Percentiles rank a stretch among this genome's conserved stretches.
These are phyloP conservation scores for Danio jaintianensis DNA, from an alignment of 2,797 vertebrate species.

Conservation along the genomic window DNA sequence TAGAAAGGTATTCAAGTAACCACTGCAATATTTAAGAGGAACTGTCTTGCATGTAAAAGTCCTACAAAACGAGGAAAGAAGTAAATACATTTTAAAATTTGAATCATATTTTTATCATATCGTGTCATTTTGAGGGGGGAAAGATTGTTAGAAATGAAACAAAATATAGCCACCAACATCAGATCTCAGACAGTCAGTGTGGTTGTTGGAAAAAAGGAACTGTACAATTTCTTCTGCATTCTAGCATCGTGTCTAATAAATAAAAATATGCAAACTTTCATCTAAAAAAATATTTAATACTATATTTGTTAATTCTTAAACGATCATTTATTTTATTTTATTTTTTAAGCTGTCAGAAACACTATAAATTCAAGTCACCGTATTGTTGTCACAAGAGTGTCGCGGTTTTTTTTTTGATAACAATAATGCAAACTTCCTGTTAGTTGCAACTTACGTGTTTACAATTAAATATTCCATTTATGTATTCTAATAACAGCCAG, in stretches of 20 bases:
- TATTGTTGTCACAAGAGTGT: conserved; percentile 57
- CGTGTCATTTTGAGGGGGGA: not conserved
- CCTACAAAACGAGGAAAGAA: conserved; percentile 65
- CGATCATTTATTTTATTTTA: conserved; percentile 57
- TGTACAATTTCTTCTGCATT: conserved; percentile 66
- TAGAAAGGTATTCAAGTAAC: conserved; percentile 75
- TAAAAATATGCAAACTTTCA: conserved; percentile 64
- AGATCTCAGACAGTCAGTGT: conserved; percentile 29
- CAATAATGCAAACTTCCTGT: conserved; percentile 48
- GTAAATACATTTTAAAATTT: conserved; percentile 11
- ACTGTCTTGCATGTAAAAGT: conserved; percentile 68
- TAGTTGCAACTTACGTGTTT: conserved; percentile 59
- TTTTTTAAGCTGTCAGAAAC: conserved; percentile 43
- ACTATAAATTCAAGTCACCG: conserved; percentile 16
- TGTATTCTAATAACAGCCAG: conserved; percentile 13
- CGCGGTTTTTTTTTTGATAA: conserved; percentile 42
- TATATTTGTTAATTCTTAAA: conserved; percentile 53
- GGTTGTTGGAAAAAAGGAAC: conserved; percentile 48
- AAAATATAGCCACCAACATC: conserved; percentile 33
- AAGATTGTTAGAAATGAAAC: not conserved
- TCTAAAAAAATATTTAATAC: conserved; percentile 68
- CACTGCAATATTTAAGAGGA: conserved; percentile 67
- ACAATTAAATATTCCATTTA: conserved; percentile 46
- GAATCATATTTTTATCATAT: not conserved
- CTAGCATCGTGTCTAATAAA: conserved; percentile 69